Base-by-base conservation (phyloP, 2,888 invertebrate genomes). In the Torymus aiolomorphi region DNA sequence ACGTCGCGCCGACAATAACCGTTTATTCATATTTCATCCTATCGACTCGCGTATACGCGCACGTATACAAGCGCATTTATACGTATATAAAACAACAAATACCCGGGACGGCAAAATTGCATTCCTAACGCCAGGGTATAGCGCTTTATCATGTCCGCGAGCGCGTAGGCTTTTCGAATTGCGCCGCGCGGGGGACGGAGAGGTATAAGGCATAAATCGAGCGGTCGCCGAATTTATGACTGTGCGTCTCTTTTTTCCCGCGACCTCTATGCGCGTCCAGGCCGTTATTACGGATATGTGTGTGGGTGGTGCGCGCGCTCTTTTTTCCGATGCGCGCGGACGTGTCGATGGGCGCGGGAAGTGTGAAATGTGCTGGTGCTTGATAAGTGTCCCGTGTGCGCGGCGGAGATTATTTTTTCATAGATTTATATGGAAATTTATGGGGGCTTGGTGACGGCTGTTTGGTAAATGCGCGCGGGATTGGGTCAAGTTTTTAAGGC, bases 21-120 rank as follows among this genome's bases (percentile, higher is more conserved):
- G 16, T 71, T 75, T 51, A 67, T 70, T 76, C 80, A 67, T 80
- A 80, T 80, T 80, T 76, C 72, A 76, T 11, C 54, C 42, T 49
- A 72, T 80, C 62, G 66, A 59, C 52, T 31, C 20, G 14, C 18
- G 0, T 42, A 13, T 57, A 3, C 10, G 57, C 56, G 16, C 20
- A 13, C 16, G 49, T 14, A 20, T 49, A 42, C n/a, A n/a, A n/a
- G n/a, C n/a, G n/a, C n/a, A n/a, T n/a, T n/a, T 31, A 56, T 42
- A 62, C n/a, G 5, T 67, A 20, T 59, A 20, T 67, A 72, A 78
- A 78, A 70, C 79, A 74, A 74, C 70, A 31, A 31, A 31, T 31
- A 31, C 31, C 31, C 4, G 5, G 11, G 42, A 61, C 14, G 49
- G 16, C 54, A n/a, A 80, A 76, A 80, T 80, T 80, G 80, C 76